Conservation (phyloP, 2,888 invertebrate species). For the Dusona sp. region DNA sequence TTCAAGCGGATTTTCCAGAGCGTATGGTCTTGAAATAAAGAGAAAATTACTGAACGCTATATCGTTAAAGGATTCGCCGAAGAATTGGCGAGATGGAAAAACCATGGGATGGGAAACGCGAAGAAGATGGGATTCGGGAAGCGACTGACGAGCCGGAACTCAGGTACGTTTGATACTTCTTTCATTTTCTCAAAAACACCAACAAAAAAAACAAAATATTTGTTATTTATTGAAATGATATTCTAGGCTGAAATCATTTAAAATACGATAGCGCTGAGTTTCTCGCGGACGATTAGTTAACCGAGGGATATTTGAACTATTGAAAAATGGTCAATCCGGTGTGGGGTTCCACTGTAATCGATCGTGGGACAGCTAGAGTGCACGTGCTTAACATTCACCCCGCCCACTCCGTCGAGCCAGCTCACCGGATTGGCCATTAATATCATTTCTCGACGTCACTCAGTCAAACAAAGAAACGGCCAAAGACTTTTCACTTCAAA, state of each 20-base stretch:
- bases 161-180: slow-evolving; percentile 32
- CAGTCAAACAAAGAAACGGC: too few species aligned
- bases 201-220: not conserved
- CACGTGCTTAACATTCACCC: not conserved
- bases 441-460: too few species aligned
- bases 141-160: slow-evolving; percentile 22
- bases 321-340: not conserved
- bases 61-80: not conserved
- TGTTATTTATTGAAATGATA: not conserved
- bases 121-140: slow-evolving; percentile 14
- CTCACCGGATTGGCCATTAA: not conserved
- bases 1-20: not conserved
- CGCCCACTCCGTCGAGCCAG: not conserved
- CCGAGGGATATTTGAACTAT: not conserved
- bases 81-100: slow-evolving; percentile 12
- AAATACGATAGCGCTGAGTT: not conserved
- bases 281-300: not conserved
- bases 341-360: too few species aligned
- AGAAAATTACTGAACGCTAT: not conserved
- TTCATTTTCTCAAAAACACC: not conserved
- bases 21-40: not conserved
- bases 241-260: not conserved
- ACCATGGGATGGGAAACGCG: not conserved
- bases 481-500: too few species aligned
- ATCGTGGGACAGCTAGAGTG: too few species aligned